These are phyloP conservation scores for Apolygus lucorum DNA, from an alignment of 1,140 invertebrate species.

Conservation along the genomic window DNA sequence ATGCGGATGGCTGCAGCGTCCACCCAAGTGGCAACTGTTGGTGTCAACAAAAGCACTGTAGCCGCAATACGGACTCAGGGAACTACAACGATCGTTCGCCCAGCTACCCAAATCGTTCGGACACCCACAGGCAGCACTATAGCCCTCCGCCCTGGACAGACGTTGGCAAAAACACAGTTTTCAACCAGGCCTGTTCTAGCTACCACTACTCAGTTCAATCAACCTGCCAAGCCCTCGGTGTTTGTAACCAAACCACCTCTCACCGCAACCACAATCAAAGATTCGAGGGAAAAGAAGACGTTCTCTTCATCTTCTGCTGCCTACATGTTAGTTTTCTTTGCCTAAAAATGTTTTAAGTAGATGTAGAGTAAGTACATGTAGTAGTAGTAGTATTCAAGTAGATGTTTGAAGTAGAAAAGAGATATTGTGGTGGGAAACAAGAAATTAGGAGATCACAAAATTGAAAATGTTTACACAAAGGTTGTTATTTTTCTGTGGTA, in stretches of 20 bases:
- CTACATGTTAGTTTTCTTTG: no score
- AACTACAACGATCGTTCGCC: constrained; percentile 5
- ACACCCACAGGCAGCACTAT: constrained; percentile 24
- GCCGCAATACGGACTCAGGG: constrained; percentile 39
- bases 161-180: constrained; percentile 26
- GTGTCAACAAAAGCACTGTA: constrained; percentile 36
- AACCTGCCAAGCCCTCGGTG: constrained; percentile 31
- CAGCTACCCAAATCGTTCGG: constrained; percentile 26
- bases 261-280: constrained; percentile 43
- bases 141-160: constrained; percentile 24
- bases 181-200: constrained; percentile 21
- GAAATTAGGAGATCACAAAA: no score
- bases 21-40: constrained; percentile 26
- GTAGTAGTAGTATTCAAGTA: no score
- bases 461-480: no score
- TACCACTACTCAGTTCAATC: constrained; percentile 11
- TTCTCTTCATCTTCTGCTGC: constrained; percentile 47
- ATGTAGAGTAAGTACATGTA: no score
- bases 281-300: constrained; percentile 52
- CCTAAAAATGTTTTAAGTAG: no score
- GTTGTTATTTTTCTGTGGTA: no score
- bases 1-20: constrained; percentile 45
- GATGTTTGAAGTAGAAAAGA: no score
- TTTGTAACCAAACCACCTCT: constrained; percentile 29
- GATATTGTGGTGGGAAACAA: no score